phyloP scores from a whole-genome alignment of 2,113 vertebrate genomes.

The Mesocricetus auratus region DNA sequence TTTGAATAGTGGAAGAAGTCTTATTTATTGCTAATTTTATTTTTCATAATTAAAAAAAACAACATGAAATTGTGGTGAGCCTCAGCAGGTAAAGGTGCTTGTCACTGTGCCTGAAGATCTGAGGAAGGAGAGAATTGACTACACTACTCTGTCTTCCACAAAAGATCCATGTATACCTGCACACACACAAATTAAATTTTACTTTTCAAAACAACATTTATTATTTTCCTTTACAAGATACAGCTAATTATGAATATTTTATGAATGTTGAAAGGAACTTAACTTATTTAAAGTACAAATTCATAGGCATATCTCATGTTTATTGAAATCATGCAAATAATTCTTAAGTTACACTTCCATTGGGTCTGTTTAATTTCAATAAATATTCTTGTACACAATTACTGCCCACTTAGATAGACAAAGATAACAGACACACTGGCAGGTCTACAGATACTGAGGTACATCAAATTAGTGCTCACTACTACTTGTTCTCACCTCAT shows the following conservation, averaged over 20 bases:
- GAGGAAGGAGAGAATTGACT: neutral
- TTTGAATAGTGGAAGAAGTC: neutral
- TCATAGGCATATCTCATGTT: neutral
- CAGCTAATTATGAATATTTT: neutral
- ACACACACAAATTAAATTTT: neutral
- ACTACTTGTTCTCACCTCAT: neutral
- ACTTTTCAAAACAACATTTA: no score
- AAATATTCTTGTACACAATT: neutral
- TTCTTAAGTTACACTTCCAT: neutral
- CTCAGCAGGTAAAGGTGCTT: neutral
- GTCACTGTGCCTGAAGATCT: no score
- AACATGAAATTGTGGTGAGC: neutral
- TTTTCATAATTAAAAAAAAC: constrained; percentile 1
- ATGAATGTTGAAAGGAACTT: neutral
- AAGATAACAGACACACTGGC: neutral
- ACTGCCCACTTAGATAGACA: neutral
- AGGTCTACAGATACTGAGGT: neutral
- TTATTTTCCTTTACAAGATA: neutral
- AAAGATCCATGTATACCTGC: neutral
- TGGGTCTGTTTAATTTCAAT: neutral
- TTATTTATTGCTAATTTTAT: constrained; percentile 2
- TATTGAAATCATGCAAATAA: neutral
- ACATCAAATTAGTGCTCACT: neutral
- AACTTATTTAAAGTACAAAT: neutral
- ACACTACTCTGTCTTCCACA: neutral